Evolutionary conservation across 1,140 invertebrate species (phyloP), one percentile per base, ranked within the genome.

Genomic region (Maniola jurtina): DNA sequence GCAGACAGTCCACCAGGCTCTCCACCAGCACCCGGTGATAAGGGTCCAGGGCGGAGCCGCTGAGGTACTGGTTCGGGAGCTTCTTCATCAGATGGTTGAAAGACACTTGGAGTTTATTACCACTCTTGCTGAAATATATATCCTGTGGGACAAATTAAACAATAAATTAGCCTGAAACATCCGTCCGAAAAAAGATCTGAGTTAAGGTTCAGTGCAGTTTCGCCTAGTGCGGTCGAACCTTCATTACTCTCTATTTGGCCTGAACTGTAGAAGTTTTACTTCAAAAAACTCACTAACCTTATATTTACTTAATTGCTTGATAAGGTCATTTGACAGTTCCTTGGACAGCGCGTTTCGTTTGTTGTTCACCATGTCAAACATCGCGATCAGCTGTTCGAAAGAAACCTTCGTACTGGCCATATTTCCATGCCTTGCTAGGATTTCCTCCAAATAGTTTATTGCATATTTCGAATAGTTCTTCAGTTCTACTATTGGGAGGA

Each of bases 361-460:
- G 54, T 65, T 77, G 34, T 86, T 85, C 9, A 90, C 79, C 67
- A 81, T 71, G 60, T 90, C 86, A 15, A 88, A 83, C 86, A 90
- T 87, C 0, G 81, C 77, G 1, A 90, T 61, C 6, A 88, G 64
- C 45, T 90, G 84, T 14, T 90, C 88, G 33, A 84, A 83, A 56
- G 70, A 97, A 94, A 68, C 95, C 95, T 69, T 97, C 94, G 86
- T 96, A 94, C 83, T 94, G 93, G 73, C 94, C 94, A 71, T 94
- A 91, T 63, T 76, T 0, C 63, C 93, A 93, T 77, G 92, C 73
- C 67, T 88, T 84, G 90, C 87, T 11, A 95, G 76, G 7, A 96
- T 86, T 52, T 93, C 92, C 42, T 94, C 93, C 52, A 97, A 89
- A 77, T 96, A 95, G 48, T 93, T 91, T 6, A 94, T 85, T 54